Conservation (phyloP, 2,888 invertebrate genomes). For the Acronicta aceris region DNA sequence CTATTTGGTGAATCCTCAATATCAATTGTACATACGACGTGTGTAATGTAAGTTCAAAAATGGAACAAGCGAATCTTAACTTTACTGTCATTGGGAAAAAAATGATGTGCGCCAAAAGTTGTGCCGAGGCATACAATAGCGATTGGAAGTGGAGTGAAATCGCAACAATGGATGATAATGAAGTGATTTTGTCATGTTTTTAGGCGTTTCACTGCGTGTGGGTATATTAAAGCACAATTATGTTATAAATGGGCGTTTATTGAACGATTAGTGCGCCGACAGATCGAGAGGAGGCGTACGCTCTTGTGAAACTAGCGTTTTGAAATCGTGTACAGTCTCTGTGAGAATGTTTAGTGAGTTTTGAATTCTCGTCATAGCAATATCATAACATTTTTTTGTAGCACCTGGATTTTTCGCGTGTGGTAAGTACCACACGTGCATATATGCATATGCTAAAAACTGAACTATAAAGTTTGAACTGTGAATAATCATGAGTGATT, state of each 20-base stretch:
- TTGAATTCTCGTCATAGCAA: conserved; percentile 8
- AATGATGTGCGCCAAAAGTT: conserved; percentile 56
- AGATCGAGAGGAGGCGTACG: conserved; percentile 54
- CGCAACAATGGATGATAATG: conserved; percentile 73
- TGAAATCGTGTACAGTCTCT: conserved; percentile 56
- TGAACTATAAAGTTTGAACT: background rate
- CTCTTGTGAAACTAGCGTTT: conserved; percentile 66
- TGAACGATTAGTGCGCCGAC: conserved; percentile 77
- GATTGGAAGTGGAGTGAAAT: conserved; percentile 78
- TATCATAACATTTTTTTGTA: conserved; percentile 1
- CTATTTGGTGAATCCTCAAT: conserved; percentile 7
- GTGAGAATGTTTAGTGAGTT: conserved; percentile 21
- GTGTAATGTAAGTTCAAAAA: conserved; percentile 38
- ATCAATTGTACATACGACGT: conserved; percentile 28
- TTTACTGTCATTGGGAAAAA: conserved; percentile 43
- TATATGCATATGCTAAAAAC: background rate
- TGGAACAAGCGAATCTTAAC: conserved; percentile 48
- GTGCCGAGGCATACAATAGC: conserved; percentile 64
- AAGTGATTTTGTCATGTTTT: conserved; percentile 83
- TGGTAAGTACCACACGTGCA: no score
- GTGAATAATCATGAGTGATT: background rate
- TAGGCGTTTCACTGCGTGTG: conserved; percentile 71
- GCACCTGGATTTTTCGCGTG: conserved; percentile 48
- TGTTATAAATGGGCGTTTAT: conserved; percentile 83
- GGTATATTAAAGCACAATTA: conserved; percentile 85